These are phyloP conservation scores for Cyanoramphus novaezelandiae DNA, from an alignment of 2,113 vertebrate genomes.

Conservation along the genomic window DNA sequence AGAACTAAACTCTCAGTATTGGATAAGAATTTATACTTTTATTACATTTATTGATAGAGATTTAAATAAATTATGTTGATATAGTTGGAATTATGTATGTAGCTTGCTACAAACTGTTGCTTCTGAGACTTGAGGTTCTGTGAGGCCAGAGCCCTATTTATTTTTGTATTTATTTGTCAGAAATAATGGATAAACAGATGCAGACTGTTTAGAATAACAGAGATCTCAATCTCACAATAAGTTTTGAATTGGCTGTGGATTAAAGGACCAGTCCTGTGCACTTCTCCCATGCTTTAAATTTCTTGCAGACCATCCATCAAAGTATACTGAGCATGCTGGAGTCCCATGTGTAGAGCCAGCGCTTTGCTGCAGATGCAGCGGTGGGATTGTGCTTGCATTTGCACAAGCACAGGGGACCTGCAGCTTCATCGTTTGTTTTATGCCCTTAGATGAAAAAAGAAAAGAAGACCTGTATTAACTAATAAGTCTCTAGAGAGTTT, in stretches of 20 bases:
- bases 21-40: constrained; percentile 68
- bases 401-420: constrained; percentile 34
- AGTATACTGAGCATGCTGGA: constrained; percentile 45
- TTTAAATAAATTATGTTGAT: constrained; percentile 71
- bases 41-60: constrained; percentile 65
- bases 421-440: constrained; percentile 29
- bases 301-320: constrained; percentile 17
- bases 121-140: constrained; percentile 60
- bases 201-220: background rate
- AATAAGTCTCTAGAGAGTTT: constrained; percentile 50
- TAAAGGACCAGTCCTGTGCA: constrained; percentile 23
- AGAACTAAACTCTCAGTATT: constrained; percentile 62
- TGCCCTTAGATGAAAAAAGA: constrained; percentile 20
- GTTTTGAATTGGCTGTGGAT: background rate
- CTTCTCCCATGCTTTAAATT: constrained; percentile 55
- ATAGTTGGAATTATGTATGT: constrained; percentile 63
- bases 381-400: constrained; percentile 13
- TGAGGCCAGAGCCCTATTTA: constrained; percentile 72
- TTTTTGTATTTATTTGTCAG: constrained; percentile 77
- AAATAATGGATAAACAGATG: constrained; percentile 29
- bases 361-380: background rate
- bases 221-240: constrained; percentile 18
- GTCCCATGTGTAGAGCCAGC: constrained; percentile 5
- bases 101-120: constrained; percentile 53
- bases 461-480: constrained; percentile 8